Conservation (phyloP, 2,113 vertebrate species). For the Anser cygnoides region DNA sequence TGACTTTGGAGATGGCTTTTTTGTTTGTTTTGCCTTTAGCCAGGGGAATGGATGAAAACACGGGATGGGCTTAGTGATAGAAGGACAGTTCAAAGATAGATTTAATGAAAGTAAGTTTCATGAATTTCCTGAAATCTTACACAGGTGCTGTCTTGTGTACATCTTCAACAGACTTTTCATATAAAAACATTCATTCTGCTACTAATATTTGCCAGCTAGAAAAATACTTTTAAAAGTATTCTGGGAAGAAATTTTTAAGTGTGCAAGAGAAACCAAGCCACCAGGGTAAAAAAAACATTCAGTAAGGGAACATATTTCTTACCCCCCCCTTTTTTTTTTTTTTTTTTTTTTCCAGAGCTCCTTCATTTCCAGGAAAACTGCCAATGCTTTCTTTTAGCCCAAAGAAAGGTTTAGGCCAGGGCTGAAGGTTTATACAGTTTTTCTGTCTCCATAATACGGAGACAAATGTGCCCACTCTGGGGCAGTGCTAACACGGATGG, state of each 20-base stretch:
- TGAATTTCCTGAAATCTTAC: neutral
- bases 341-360: neutral
- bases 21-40: neutral
- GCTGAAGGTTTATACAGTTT: fast-evolving
- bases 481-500: neutral
- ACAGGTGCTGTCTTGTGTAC: neutral
- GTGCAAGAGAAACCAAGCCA: neutral
- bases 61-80: neutral
- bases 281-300: neutral
- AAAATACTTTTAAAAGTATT: neutral
- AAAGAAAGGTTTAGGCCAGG: neutral
- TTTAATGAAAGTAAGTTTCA: neutral
- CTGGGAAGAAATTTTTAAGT: neutral
- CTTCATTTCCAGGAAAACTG: neutral
- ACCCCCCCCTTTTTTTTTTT: neutral
- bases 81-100: neutral
- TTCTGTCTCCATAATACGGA: neutral
- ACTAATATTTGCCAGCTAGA: neutral
- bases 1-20: neutral
- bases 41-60: neutral
- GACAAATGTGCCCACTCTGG: neutral
- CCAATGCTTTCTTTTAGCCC: neutral
- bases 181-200: neutral
- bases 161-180: neutral
- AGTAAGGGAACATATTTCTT: neutral